Conservation (phyloP, 2,113 vertebrate species). For the Rhea pennata region DNA sequence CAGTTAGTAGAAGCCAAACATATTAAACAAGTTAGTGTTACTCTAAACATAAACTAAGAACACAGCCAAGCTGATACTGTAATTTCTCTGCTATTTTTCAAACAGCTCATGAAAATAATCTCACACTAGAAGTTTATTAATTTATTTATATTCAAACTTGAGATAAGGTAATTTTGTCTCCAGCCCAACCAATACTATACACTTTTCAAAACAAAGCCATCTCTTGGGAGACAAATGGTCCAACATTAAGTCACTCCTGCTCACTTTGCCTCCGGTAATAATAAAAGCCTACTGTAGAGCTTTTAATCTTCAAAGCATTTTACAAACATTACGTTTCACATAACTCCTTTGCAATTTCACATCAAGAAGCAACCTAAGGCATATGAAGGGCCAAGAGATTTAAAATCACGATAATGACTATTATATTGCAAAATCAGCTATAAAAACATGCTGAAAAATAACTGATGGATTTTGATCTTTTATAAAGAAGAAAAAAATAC, state of each 20-base stretch:
- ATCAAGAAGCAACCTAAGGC: slow-evolving; percentile 30
- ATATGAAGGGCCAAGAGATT: slow-evolving; percentile 15
- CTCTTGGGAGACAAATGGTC: slow-evolving; percentile 45
- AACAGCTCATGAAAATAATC: not conserved
- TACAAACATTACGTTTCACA: not conserved
- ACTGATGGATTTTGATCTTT: not conserved
- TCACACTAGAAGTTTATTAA: not conserved
- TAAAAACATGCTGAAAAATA: not conserved
- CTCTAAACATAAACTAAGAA: not conserved
- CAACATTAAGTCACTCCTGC: slow-evolving; percentile 8
- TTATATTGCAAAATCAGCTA: not conserved
- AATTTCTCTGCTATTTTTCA: not conserved
- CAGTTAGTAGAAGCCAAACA: not conserved
- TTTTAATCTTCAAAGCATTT: slow-evolving; percentile 60
- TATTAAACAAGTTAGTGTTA: not conserved
- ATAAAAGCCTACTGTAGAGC: slow-evolving; percentile 39
- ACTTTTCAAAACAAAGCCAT: slow-evolving; percentile 23
- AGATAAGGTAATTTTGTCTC: slow-evolving; percentile 8
- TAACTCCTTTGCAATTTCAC: slow-evolving; percentile 21
- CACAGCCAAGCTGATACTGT: not conserved
- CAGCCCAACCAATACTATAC: not conserved
- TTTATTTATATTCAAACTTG: not conserved
- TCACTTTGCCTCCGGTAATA: slow-evolving; percentile 49
- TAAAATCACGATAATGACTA: slow-evolving; percentile 26
- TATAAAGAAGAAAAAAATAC: not conserved